These are phyloP conservation scores for Pseudolaguvia tuberculata DNA, from an alignment of 2,113 vertebrate species.

Conservation along the genomic window DNA sequence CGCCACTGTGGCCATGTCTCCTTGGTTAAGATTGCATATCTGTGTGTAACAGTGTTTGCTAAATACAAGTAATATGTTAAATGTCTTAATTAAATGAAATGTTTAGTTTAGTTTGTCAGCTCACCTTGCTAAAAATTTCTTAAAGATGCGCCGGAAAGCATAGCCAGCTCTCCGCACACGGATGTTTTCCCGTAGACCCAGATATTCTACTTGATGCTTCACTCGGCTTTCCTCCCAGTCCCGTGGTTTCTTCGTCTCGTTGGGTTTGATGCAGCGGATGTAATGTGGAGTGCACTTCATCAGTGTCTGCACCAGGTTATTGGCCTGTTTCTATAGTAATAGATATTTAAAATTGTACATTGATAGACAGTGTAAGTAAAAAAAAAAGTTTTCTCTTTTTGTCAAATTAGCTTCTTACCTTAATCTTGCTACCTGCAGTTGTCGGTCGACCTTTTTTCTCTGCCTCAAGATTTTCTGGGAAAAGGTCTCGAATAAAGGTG, in stretches of 20 bases:
- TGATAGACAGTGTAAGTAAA: background rate
- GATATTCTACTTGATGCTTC: conserved; percentile 76
- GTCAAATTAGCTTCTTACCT: conserved; percentile 55
- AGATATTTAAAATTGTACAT: background rate
- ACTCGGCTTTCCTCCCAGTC: conserved; percentile 78
- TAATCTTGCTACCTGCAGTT: conserved; percentile 73
- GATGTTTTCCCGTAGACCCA: conserved; percentile 77
- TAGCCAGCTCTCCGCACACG: conserved; percentile 74
- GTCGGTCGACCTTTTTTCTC: conserved; percentile 73
- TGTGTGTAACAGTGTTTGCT: conserved; percentile 41
- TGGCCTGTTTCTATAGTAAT: conserved; percentile 73
- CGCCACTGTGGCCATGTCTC: conserved; percentile 75
- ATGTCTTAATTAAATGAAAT: too few relatives aligned
- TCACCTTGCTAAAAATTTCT: conserved; percentile 76
- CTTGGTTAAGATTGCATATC: conserved; percentile 77
- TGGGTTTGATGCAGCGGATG: conserved; percentile 80
- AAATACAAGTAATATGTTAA: background rate
- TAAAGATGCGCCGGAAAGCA: conserved; percentile 70
- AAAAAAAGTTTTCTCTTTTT: background rate
- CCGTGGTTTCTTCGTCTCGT: conserved; percentile 71
- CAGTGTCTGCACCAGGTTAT: conserved; percentile 72
- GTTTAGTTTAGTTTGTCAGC: background rate
- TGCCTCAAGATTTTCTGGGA: conserved; percentile 71
- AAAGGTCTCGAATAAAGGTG: conserved; percentile 69
- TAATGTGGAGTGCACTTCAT: conserved; percentile 81